Percentiles rank a stretch among this genome's conserved stretches.
Evolutionary conservation across 2,888 invertebrate species (phyloP).

Genomic region (Eucera pruinosa): DNA sequence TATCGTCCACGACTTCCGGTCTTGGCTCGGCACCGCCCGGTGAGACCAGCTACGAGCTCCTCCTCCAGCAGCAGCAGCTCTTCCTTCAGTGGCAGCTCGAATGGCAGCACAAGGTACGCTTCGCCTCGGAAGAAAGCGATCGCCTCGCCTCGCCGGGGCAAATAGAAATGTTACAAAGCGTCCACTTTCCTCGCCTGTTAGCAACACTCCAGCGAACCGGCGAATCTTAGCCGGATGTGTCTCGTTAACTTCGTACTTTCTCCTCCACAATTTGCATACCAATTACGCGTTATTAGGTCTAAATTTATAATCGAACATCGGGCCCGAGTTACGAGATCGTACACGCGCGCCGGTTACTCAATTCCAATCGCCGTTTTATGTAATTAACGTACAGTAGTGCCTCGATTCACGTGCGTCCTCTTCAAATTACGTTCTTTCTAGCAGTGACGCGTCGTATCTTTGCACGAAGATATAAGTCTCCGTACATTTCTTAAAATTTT

Average conservation of each 20-base stretch:
- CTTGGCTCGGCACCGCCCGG: slow-evolving; percentile 83
- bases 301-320: slow-evolving; percentile 39
- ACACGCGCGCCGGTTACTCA: not conserved
- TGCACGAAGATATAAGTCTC: too few species aligned
- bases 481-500: too few species aligned
- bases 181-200: slow-evolving; percentile 21
- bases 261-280: slow-evolving; percentile 36
- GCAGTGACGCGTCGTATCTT: too few species aligned
- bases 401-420: too few species aligned
- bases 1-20: slow-evolving; percentile 85
- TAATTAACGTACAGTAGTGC: not conserved
- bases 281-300: slow-evolving; percentile 36
- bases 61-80: slow-evolving; percentile 97
- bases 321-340: slow-evolving; percentile 2
- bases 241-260: slow-evolving; percentile 46
- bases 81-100: slow-evolving; percentile 95
- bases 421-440: too few species aligned
- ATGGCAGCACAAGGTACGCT: slow-evolving; percentile 89
- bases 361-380: slow-evolving; percentile 11
- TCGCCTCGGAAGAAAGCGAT: slow-evolving; percentile 1
- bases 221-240: slow-evolving; percentile 31
- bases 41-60: slow-evolving; percentile 95
- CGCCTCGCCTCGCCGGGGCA: not conserved
- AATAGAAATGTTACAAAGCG: slow-evolving; percentile 23
- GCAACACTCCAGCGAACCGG: slow-evolving; percentile 14